Evolutionary conservation across 2,888 invertebrate genomes (phyloP).

Genomic region (Chydorus sphaericus): DNA sequence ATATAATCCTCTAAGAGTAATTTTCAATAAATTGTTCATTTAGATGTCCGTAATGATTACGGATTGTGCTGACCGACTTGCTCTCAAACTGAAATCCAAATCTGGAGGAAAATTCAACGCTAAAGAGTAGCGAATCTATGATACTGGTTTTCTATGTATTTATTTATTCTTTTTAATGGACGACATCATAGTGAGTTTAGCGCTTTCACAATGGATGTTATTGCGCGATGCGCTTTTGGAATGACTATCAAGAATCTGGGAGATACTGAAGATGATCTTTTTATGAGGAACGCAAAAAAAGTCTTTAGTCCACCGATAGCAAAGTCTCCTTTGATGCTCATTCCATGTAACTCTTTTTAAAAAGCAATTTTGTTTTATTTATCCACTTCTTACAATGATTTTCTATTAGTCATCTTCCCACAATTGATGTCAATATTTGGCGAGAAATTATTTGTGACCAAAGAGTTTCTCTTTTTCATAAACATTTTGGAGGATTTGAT

Average conservation of each 20-base stretch:
- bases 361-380: too few species aligned
- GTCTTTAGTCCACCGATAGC: background rate
- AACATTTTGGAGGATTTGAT: conserved; percentile 1
- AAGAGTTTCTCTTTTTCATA: conserved; percentile 9
- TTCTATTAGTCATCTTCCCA: conserved; percentile 8
- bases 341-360: conserved; percentile 7
- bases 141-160: background rate
- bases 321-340: conserved; percentile 3
- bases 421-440: background rate
- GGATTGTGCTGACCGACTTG: background rate
- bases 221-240: conserved; percentile 8
- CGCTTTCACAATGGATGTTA: conserved; percentile 7
- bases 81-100: background rate
- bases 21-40: background rate
- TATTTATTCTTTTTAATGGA: background rate
- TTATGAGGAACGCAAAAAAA: conserved; percentile 7
- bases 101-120: conserved; percentile 5
- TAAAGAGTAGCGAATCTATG: background rate
- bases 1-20: too few species aligned
- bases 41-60: conserved; percentile 12
- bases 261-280: conserved; percentile 2
- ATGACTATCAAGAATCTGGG: conserved; percentile 8
- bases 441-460: background rate
- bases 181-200: conserved; percentile 6
- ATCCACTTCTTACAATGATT: background rate